Conservation (phyloP, 1,140 invertebrate species). For the Sinonovacula constricta region DNA sequence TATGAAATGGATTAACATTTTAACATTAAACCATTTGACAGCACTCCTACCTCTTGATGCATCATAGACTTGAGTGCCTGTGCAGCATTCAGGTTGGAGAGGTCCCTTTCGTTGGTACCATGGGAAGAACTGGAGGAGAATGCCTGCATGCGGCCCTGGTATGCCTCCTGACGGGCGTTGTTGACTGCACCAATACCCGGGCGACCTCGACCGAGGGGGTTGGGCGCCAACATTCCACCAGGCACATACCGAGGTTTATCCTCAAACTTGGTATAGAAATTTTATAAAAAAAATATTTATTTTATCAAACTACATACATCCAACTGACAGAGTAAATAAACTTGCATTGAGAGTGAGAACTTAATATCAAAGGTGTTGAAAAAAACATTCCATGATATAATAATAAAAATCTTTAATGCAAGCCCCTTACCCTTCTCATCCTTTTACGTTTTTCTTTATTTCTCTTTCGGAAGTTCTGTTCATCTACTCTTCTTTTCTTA, state of each 20-base stretch:
- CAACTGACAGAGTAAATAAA: no score
- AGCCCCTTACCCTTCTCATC: conserved; percentile 73
- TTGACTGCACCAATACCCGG: conserved; percentile 5
- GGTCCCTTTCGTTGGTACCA: conserved; percentile 53
- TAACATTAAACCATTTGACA: no score
- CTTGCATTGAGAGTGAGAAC: no score
- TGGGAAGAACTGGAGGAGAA: conserved; percentile 31
- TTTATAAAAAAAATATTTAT: conserved; percentile 27
- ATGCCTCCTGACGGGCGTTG: conserved; percentile 76
- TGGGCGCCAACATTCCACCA: conserved; percentile 87
- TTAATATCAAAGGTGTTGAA: no score
- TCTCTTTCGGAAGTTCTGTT: conserved; percentile 81
- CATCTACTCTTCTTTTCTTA: conserved; percentile 90
- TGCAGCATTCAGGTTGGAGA: conserved; percentile 64
- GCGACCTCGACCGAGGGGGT: conserved; percentile 55
- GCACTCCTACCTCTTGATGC: conserved; percentile 33
- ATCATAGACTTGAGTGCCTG: conserved; percentile 64
- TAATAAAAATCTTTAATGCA: no score
- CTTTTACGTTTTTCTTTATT: conserved; percentile 84
- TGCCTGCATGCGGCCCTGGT: conserved; percentile 54
- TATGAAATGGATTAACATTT: no score
- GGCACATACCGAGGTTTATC: conserved; percentile 85
- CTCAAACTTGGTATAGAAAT: conserved; percentile 55
- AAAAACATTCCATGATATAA: no score
- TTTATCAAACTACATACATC: conserved; percentile 3